phyloP scores from a whole-genome alignment of 2,888 invertebrate genomes.

The Psococerastis gibbosa region DNA sequence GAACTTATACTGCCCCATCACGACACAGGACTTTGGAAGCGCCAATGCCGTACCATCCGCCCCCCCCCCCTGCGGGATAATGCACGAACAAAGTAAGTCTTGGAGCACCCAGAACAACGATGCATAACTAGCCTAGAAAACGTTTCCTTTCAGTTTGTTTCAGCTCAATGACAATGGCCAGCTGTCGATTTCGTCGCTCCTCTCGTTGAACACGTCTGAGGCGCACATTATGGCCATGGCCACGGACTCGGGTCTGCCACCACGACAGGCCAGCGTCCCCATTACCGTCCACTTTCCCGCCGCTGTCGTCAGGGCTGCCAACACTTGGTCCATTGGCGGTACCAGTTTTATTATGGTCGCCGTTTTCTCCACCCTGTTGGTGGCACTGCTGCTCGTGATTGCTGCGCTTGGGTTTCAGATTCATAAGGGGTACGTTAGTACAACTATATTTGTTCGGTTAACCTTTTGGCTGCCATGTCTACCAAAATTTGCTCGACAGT shows the following conservation, averaged over 20 bases:
- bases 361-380: constrained; percentile 50
- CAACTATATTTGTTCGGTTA: too few species aligned
- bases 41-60: too few species aligned
- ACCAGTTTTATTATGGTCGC: constrained; percentile 33
- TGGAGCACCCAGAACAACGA: too few species aligned
- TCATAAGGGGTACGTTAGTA: constrained; percentile 42
- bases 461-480: too few species aligned
- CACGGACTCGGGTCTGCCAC: constrained; percentile 67
- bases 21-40: too few species aligned
- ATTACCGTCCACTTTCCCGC: constrained; percentile 31
- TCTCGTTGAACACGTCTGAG: constrained; percentile 33
- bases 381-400: constrained; percentile 54
- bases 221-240: constrained; percentile 67
- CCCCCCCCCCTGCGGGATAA: too few species aligned
- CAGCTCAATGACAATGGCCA: constrained; percentile 45
- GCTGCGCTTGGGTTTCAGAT: constrained; percentile 57
- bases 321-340: constrained; percentile 19
- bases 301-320: constrained; percentile 23
- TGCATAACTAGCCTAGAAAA: too few species aligned
- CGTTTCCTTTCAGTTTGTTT: constrained; percentile 40
- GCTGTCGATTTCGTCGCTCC: constrained; percentile 28
- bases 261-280: constrained; percentile 40
- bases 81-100: background rate
- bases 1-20: too few species aligned
- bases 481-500: too few species aligned